Base-by-base conservation (phyloP, 2,797 vertebrate genomes). In the Lacerta bilineata region DNA sequence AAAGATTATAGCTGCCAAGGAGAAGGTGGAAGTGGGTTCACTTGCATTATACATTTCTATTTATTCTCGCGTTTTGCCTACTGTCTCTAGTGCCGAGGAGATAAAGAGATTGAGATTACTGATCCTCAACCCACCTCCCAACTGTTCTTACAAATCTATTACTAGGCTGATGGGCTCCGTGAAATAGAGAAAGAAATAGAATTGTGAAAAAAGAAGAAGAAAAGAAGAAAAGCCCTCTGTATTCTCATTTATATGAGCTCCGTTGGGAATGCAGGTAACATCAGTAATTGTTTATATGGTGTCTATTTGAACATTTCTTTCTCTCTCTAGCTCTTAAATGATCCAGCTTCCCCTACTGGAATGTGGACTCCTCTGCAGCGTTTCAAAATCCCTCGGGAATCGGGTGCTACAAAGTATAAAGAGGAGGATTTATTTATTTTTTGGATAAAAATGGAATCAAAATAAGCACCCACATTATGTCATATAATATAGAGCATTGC, bases 1-100 rank as follows among this genome's bases (percentile, higher is more conserved):
- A 90, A 91, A 90, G 15, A 86, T 90, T 88, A 79, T 18, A 88
- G 17, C 77, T 88, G 86, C 68, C 5, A 83, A 80, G 76, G 80
- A 66, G 59, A 84, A 86, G 15, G 50, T 88, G 71, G 43, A 90
- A 77, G 80, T 59, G 61, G 33, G 7, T 88, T 87, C 77, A 78
- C 36, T n/a, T 71, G 33, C 17, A 50, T 80, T 59, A 82, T 85
- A 36, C 8, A 75, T 91, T 89, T 83, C 55, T 43, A 18, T 92
- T 89, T 88, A 46, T 88, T 76, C 90, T 64, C 64, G 7, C 9
- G 8, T 13, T 86, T 90, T 85, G 71, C 23, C 9, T 83, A 39
- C 33, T 79, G 33, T 72, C 46, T 59, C 4, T 41, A 69, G 55
- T 46, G 39, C 55, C 29, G 78, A 76, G 43, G 7, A 55, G 61